A percentile compares a stretch with the other conserved stretches of the same genome.
These are phyloP conservation scores for Ptyas mucosa DNA, from an alignment of 2,113 vertebrate genomes.

Conservation along the genomic window DNA sequence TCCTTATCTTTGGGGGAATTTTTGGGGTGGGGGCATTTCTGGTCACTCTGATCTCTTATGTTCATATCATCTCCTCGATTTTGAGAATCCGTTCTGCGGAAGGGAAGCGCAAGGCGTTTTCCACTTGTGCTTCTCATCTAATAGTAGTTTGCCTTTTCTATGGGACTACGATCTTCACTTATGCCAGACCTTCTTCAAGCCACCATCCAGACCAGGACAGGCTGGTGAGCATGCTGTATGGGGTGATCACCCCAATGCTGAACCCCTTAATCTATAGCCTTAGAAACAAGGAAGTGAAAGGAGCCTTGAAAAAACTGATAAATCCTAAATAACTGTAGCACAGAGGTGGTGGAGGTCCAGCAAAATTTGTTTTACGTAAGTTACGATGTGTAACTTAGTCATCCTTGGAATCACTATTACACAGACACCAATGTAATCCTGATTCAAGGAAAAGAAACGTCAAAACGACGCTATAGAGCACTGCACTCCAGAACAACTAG, in stretches of 20 bases:
- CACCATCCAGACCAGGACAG: constrained; percentile 30
- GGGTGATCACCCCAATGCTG: constrained; percentile 32
- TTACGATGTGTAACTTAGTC: no score
- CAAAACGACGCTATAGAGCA: no score
- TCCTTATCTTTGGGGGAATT: constrained; percentile 16
- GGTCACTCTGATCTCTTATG: constrained; percentile 35
- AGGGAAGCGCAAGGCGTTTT: constrained; percentile 43
- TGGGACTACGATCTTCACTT: constrained; percentile 40
- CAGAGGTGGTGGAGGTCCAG: not conserved
- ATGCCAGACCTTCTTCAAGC: constrained; percentile 27
- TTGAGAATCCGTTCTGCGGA: constrained; percentile 33
- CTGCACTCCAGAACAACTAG: no score
- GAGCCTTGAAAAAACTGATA: not conserved
- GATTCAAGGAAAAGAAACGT: no score
- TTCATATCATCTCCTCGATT: constrained; percentile 14
- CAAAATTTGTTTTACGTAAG: no score
- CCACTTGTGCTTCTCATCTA: constrained; percentile 45
- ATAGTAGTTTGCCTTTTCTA: constrained; percentile 40
- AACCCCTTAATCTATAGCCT: constrained; percentile 36
- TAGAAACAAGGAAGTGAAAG: constrained; percentile 23
- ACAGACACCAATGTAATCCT: no score
- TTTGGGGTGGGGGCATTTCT: constrained; percentile 21
- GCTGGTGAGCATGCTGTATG: constrained; percentile 32
- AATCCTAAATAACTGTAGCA: not conserved
- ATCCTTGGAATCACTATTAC: no score